A percentile compares a stretch with the other conserved stretches of the same genome.
Evolutionary conservation across 2,113 vertebrate genomes (phyloP).

Genomic region (Eclectus roratus): DNA sequence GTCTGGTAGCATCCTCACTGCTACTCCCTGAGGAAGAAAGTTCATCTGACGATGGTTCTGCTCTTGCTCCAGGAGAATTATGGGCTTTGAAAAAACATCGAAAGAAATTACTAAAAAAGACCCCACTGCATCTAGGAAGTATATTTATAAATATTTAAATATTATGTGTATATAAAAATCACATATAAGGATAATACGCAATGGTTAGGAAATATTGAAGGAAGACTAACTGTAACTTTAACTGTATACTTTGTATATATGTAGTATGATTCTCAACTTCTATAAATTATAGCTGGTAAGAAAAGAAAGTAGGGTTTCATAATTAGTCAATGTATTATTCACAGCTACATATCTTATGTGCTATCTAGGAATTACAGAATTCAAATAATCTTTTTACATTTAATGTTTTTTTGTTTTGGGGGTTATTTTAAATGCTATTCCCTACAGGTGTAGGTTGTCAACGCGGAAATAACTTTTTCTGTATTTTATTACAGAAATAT

Average conservation of each 20-base stretch:
- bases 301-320: not conserved
- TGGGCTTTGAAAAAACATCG: conserved; percentile 1
- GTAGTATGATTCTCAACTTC: not conserved
- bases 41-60: not conserved
- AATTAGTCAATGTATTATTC: not conserved
- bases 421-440: not conserved
- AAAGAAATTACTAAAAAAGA: not conserved
- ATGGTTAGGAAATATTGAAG: not conserved
- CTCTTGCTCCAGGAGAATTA: not conserved
- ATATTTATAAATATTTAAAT: not conserved
- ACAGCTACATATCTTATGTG: not conserved
- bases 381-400: not conserved
- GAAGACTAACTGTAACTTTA: not conserved
- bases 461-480: not conserved
- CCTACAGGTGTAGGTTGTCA: not conserved
- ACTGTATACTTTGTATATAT: not conserved
- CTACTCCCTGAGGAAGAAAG: not conserved
- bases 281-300: not conserved
- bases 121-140: not conserved
- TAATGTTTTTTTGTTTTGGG: not conserved
- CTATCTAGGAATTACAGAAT: not conserved
- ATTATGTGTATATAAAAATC: not conserved
- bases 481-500: not conserved
- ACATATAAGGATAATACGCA: not conserved
- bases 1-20: not conserved